Conservation (phyloP, 2,888 invertebrate genomes). For the Arenicola marina region DNA sequence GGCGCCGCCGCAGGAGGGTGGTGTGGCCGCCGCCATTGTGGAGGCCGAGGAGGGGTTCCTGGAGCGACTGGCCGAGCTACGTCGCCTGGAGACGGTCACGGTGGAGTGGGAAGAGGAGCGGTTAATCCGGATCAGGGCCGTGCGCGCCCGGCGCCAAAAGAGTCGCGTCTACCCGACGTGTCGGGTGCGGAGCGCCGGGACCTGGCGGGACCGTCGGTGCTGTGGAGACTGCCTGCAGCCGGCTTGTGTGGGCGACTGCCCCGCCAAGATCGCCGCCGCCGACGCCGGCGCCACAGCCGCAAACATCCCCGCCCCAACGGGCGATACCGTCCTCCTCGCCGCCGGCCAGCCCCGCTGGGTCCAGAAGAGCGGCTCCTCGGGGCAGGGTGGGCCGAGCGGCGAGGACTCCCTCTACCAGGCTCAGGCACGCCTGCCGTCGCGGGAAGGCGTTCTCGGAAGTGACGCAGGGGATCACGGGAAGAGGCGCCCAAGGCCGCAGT, state of each 20-base stretch:
- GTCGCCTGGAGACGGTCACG: constrained; percentile 10
- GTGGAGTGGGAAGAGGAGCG: constrained; percentile 10
- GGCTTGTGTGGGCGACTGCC: constrained; percentile 51
- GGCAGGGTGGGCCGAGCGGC: too few species aligned
- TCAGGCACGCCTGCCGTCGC: not conserved
- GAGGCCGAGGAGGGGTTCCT: too few species aligned
- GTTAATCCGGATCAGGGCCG: constrained; percentile 1
- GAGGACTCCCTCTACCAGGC: not conserved
- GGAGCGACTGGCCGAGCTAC: constrained; percentile 13
- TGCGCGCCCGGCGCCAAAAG: not conserved
- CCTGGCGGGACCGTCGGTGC: constrained; percentile 37
- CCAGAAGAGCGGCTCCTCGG: too few species aligned
- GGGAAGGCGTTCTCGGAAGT: too few species aligned
- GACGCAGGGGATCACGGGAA: too few species aligned
- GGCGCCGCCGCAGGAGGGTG: too few species aligned
- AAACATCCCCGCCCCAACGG: too few species aligned
- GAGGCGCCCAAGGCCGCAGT: too few species aligned
- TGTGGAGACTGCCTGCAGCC: constrained; percentile 46
- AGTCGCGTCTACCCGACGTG: not conserved
- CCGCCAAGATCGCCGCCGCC: constrained; percentile 35
- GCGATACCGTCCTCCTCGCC: too few species aligned
- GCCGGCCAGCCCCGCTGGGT: too few species aligned
- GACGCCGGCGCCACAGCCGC: too few species aligned
- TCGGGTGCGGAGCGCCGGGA: constrained; percentile 27
- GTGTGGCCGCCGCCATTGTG: too few species aligned